Conservation (phyloP, 2,888 invertebrate species). For the Alitta virens region DNA sequence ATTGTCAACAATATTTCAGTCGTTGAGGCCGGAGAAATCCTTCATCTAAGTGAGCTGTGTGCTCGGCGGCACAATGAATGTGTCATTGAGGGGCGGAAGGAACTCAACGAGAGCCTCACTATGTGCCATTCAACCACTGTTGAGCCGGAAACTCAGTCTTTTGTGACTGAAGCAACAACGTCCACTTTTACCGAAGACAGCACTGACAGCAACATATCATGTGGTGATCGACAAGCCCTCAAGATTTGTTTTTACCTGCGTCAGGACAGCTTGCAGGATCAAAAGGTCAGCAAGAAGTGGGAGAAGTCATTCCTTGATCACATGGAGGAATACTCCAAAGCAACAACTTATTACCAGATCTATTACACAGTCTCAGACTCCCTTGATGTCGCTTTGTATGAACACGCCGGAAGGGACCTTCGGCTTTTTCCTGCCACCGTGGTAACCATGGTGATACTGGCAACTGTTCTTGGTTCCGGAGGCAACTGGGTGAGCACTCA, state of each 20-base stretch:
- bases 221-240: slow-evolving; percentile 5
- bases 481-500: slow-evolving; percentile 17
- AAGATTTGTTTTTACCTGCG: slow-evolving; percentile 18
- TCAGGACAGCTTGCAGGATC: slow-evolving; percentile 2
- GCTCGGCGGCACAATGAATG: slow-evolving; percentile 26
- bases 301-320: slow-evolving; percentile 13
- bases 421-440: slow-evolving; percentile 20
- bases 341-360: not conserved
- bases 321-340: not conserved
- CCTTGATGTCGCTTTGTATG: slow-evolving; percentile 29
- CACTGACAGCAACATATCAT: not conserved
- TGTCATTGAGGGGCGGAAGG: slow-evolving; percentile 25
- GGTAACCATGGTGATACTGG: slow-evolving; percentile 20
- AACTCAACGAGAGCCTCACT: too few species aligned
- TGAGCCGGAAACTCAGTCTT: not conserved
- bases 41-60: slow-evolving; percentile 23
- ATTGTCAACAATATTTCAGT: slow-evolving; percentile 22
- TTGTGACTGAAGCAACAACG: not conserved
- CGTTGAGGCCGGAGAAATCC: not conserved
- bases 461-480: slow-evolving; percentile 14
- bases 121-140: not conserved
- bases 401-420: slow-evolving; percentile 21
- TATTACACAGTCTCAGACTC: slow-evolving; percentile 31
- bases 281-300: slow-evolving; percentile 12
- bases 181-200: not conserved